phyloP scores from a whole-genome alignment of 2,797 vertebrate genomes.

The Martes flavigula region DNA sequence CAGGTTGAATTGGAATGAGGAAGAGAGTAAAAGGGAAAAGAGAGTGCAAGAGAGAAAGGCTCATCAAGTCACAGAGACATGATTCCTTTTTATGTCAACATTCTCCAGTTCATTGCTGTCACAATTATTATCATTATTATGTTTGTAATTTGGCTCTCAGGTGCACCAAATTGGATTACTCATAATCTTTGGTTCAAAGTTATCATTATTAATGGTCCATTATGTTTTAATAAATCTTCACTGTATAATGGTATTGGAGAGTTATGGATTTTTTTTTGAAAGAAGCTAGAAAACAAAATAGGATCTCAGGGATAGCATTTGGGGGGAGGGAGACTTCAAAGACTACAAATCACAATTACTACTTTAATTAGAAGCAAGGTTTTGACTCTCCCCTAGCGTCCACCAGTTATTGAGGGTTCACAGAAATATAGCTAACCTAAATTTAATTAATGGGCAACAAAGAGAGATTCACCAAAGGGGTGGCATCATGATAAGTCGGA shows the following conservation, averaged over 20 bases:
- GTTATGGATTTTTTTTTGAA: not conserved
- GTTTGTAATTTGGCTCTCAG: not conserved
- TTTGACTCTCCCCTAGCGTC: not conserved
- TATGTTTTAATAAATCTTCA: slow-evolving; percentile 19
- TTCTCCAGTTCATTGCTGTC: not conserved
- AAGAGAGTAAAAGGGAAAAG: not conserved
- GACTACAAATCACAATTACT: slow-evolving; percentile 27
- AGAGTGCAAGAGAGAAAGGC: not conserved
- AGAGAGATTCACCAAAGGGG: slow-evolving; percentile 55
- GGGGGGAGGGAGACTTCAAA: not conserved
- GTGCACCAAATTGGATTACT: not conserved
- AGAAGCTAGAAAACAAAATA: slow-evolving; percentile 18
- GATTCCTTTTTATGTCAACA: not conserved
- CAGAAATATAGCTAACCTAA: slow-evolving; percentile 56
- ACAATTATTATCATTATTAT: not conserved
- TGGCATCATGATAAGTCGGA: slow-evolving; percentile 33
- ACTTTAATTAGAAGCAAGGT: slow-evolving; percentile 68
- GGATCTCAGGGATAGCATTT: not conserved
- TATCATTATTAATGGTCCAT: not conserved
- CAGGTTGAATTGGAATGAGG: not conserved
- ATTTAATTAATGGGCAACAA: slow-evolving; percentile 73
- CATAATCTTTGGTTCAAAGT: not conserved
- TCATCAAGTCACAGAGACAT: not conserved
- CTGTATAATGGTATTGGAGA: not conserved
- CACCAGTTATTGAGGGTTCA: slow-evolving; percentile 45